Base-by-base conservation (phyloP, 1,140 invertebrate species). In the Phthorimaea operculella region DNA sequence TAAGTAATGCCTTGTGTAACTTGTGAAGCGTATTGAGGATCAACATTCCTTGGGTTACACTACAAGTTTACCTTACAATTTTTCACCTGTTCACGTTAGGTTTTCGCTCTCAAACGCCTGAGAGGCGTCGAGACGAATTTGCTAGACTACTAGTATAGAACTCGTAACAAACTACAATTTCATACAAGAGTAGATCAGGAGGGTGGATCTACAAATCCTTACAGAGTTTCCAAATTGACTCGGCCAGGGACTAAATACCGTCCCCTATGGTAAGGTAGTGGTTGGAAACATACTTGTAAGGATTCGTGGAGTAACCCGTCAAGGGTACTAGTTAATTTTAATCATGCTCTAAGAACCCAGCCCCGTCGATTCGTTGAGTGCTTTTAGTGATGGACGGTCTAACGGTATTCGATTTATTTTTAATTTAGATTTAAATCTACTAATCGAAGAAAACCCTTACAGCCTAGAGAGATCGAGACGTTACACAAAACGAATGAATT, bases 141-240 rank as follows among this genome's bases (percentile, higher is more conserved):
- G 60, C 72, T 78, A 72, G 68, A 79, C 61, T 61, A 69, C 71
- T 79, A 72, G 59, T 28, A 28, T 60, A 60, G 72, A 70, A 72
- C 72, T 72, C 79, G 76, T 51, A 42, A 64, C 66, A 74, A 63
- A 73, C 76, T 83, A 83, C 70, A 69, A 65, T 72, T 69, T 66
- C 67, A 73, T 78, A 79, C 71, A 79, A 74, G 69, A 75, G 66
- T 76, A 75, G 72, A 72, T 75, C 68, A 71, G 2, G 21, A 28
- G 21, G 21, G 21, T 28, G 21, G 21, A 28, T 28, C 21, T 28
- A 28, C 21, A 28, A 28, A 28, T 28, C 21, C 21, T 28, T 28
- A 28, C 21, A n/a, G n/a, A n/a, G n/a, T 28, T 28, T 28, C 21
- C 21, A 28, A 28, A 28, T 28, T 6, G 21, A 2, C 21, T 28